Base-by-base conservation (phyloP, 2,113 vertebrate species). In the Aldabrachelys gigantea region DNA sequence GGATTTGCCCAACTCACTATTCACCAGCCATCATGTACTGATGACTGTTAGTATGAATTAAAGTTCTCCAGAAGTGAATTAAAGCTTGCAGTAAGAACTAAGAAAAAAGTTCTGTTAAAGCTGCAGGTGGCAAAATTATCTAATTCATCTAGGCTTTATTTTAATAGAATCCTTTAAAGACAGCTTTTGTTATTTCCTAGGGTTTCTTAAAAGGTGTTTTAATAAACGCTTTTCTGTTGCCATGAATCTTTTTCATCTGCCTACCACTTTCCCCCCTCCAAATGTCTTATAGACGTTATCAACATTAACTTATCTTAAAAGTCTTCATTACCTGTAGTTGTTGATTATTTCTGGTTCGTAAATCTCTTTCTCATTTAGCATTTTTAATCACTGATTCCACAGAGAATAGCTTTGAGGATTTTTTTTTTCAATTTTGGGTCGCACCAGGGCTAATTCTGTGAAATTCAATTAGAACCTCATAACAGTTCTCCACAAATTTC, bases 381-480 rank as follows among this genome's bases (percentile, higher is more conserved):
- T 94, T 93, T 96, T 96, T 97, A 96, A 97, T 98, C 95, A 95
- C 83, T 94, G 80, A 84, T 95, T 97, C 97, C 89, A 92, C 50
- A 89, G 93, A 97, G 89, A 86, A 49, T 92, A 95, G 83, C 94
- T 97, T 97, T 97, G 62, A 93, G 56, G 87, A 82, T 84, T 87
- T 91, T 80, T 80, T 29, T 56, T 27, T 38, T 38, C 69, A 50
- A 90, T 97, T 96, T 97, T 94, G 92, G 95, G 97, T 98, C 98
- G 97, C 84, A 95, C 83, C 22, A 97, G 96, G 97, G 89, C 97
- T 97, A 96, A 90, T 97, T 94, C 96, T 98, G 97, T 98, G 97
- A 98, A 98, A 98, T 98, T 98, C 98, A 98, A 98, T 98, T 98
- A 98, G 97, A 98, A 96, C 94, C 80, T 97, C 97, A 89, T 97